Evolutionary conservation across 2,797 vertebrate genomes (phyloP), one percentile per base, ranked within the genome.

Genomic region (Molossus alvarezi): DNA sequence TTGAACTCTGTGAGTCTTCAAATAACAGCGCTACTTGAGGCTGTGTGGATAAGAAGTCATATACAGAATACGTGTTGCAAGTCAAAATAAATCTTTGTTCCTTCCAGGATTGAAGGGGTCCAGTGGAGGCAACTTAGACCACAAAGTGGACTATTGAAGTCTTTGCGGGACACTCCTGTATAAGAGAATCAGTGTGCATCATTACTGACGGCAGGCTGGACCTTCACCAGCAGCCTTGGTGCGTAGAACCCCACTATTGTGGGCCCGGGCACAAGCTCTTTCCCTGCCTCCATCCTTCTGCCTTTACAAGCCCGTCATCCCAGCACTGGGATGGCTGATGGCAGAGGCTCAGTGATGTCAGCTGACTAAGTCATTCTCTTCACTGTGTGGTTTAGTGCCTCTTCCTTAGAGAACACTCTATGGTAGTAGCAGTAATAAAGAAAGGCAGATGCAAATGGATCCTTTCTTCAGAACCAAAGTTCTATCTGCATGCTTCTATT

Each of bases 61-160:
- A 65, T 20, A 94, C 8, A 95, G 14, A 76, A 45, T 90, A 80
- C 58, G 33, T 64, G 14, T 72, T 80, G 29, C 12, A 93, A 89
- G 77, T 86, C 18, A 45, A 64, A 95, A 83, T 92, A 12, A 90
- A 88, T 75, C 53, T 64, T 75, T 53, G 53, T 79, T 88, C 10
- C 41, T 93, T 80, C 62, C n/a, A 55, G 72, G 23, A 29, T 29
- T 93, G 41, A 82, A 85, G 33, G 13, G 20, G 4, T 57, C 13
- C 6, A 60, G 3, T 45, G 60, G 23, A 89, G 20, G n/a, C 11
- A 57, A 55, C 12, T 88, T 75, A 64, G 13, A 73, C 21, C 6
- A 23, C 13, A 11, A 81, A 55, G 9, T 37, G n/a, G 13, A 81
- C 41, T n/a, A 6, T 72, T 93, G 60, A 23, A 57, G 25, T 87